Conservation (phyloP, 2,113 vertebrate species). For the Phoxinus phoxinus region DNA sequence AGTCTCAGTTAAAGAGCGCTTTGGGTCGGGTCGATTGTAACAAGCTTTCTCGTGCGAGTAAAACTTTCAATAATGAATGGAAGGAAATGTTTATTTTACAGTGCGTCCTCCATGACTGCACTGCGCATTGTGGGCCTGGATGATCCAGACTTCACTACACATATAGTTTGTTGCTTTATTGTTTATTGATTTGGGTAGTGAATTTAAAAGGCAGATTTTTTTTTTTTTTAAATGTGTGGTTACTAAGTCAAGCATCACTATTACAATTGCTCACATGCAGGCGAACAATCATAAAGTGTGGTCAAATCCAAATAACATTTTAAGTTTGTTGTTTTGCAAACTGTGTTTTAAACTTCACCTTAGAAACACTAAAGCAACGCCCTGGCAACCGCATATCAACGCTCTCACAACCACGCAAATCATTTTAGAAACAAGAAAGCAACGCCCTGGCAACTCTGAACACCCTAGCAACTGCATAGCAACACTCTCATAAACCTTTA, state of each 20-base stretch:
- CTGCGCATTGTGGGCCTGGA: conserved; percentile 37
- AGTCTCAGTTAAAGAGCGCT: neutral
- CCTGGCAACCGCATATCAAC: neutral
- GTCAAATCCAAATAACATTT: neutral
- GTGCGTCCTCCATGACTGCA: conserved; percentile 29
- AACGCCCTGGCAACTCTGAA: neutral
- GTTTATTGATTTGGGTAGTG: too few species aligned
- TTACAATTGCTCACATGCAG: neutral
- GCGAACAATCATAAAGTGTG: neutral
- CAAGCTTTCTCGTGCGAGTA: conserved; percentile 29
- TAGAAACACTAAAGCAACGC: neutral
- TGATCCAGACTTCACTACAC: neutral
- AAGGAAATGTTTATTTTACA: conserved; percentile 58
- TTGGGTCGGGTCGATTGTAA: neutral
- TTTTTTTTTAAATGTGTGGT: too few species aligned
- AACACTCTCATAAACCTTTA: too few species aligned
- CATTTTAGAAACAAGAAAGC: neutral
- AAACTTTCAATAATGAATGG: conserved; percentile 56
- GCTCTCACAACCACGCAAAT: neutral
- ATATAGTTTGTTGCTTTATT: too few species aligned
- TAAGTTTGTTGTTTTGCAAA: neutral
- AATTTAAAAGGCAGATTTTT: too few species aligned
- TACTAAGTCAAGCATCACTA: neutral
- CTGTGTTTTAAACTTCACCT: too few species aligned
- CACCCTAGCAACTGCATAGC: neutral